A percentile compares a stretch with the other conserved stretches of the same genome.
phyloP scores from a whole-genome alignment of 2,888 invertebrate species.

The Cheilosia variabilis region DNA sequence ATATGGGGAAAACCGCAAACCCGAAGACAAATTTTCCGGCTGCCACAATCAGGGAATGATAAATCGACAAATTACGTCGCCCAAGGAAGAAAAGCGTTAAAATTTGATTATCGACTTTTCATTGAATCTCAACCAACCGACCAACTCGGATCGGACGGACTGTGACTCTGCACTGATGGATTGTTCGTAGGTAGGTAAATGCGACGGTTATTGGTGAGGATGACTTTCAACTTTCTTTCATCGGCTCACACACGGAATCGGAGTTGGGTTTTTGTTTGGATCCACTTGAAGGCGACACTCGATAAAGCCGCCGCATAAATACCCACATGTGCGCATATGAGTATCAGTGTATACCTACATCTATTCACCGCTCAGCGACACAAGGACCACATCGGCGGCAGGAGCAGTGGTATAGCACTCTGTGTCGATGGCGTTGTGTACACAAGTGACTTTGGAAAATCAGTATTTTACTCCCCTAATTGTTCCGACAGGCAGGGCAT shows the following conservation, averaged over 20 bases:
- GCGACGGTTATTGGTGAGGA: constrained; percentile 41
- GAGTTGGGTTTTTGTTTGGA: constrained; percentile 35
- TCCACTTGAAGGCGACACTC: constrained; percentile 58
- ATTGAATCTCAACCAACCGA: constrained; percentile 45
- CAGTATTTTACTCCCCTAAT: constrained; percentile 72
- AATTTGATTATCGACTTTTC: constrained; percentile 74
- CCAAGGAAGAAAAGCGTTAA: constrained; percentile 63
- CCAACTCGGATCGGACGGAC: constrained; percentile 7
- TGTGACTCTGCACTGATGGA: constrained; percentile 23
- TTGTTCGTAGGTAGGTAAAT: constrained; percentile 8
- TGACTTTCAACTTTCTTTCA: constrained; percentile 64
- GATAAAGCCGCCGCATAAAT: constrained; percentile 8
- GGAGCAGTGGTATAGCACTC: constrained; percentile 6
- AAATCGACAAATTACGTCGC: constrained; percentile 71
- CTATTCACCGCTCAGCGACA: neutral
- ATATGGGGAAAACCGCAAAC: constrained; percentile 58
- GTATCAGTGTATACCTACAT: neutral
- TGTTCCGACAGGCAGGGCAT: constrained; percentile 59
- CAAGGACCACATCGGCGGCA: neutral
- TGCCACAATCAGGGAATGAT: constrained; percentile 66
- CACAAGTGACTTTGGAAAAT: constrained; percentile 74
- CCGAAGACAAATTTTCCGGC: constrained; percentile 71
- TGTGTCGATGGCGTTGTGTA: constrained; percentile 44
- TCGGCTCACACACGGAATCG: constrained; percentile 1
- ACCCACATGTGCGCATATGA: constrained; percentile 16